A percentile compares a stretch with the other conserved stretches of the same genome.
Conservation (phyloP, 2,113 vertebrate species). For the Hyaena hyaena region DNA sequence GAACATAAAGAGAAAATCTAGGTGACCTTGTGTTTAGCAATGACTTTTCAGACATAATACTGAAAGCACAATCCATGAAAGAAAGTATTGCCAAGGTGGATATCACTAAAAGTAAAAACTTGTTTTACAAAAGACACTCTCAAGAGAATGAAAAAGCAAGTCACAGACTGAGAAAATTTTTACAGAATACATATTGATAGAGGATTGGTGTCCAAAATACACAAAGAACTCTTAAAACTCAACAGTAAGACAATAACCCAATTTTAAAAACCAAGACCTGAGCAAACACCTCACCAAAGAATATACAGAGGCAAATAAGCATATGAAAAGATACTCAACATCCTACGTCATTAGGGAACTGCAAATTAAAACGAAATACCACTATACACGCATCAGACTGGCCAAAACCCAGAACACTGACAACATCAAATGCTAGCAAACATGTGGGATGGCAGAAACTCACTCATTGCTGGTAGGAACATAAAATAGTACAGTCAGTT, state of each 20-base stretch:
- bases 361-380: neutral
- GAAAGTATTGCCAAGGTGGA: neutral
- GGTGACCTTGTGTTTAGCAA: neutral
- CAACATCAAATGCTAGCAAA: neutral
- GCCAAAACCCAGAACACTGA: neutral
- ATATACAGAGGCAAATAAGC: neutral
- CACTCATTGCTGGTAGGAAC: neutral
- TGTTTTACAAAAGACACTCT: neutral
- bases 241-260: neutral
- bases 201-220: neutral
- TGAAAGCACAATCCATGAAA: constrained; percentile 17
- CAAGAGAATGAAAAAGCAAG: neutral
- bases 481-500: neutral
- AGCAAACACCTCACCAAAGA: neutral
- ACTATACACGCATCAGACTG: neutral
- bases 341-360: neutral
- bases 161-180: neutral
- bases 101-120: neutral
- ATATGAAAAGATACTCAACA: neutral
- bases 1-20: neutral
- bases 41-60: neutral
- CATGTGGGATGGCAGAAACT: neutral
- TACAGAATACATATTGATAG: neutral
- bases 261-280: neutral
- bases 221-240: constrained; percentile 34